Percentiles rank a stretch among this genome's conserved stretches.
These are phyloP conservation scores for Caenorhabditis macrosperma DNA, from an alignment of 2,888 invertebrate species.

Conservation along the genomic window DNA sequence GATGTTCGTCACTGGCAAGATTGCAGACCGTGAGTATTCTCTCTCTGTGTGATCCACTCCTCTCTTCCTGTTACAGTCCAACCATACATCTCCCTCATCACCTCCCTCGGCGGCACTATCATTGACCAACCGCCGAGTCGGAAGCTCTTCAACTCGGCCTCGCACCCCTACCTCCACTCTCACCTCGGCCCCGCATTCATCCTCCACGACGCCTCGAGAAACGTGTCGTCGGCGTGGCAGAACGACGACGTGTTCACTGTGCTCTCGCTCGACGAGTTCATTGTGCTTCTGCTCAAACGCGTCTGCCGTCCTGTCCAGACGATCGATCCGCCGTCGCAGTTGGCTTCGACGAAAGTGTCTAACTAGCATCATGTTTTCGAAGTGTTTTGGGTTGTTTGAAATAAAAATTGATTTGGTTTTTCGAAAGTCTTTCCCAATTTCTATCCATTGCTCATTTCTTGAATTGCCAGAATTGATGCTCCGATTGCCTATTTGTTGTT, in stretches of 20 bases:
- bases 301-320: no score
- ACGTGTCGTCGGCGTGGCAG: background rate
- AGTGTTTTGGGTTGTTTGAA: no score
- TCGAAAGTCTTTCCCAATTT: no score
- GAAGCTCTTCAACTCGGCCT: background rate
- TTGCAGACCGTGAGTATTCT: background rate
- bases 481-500: no score
- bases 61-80: conserved; percentile 8
- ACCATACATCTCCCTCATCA: background rate
- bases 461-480: no score
- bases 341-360: no score
- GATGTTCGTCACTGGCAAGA: conserved; percentile 1
- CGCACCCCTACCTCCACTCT: conserved; percentile 14
- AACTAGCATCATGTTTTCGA: no score
- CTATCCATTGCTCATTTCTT: no score
- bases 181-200: conserved; percentile 19
- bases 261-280: conserved; percentile 10
- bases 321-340: no score
- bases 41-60: background rate
- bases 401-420: no score
- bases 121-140: background rate
- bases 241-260: conserved; percentile 9
- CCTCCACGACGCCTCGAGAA: conserved; percentile 14
- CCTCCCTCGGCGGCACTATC: background rate
- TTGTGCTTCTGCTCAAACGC: conserved; percentile 6